Conservation (phyloP, 2,888 invertebrate species). For the Brenthis ino region DNA sequence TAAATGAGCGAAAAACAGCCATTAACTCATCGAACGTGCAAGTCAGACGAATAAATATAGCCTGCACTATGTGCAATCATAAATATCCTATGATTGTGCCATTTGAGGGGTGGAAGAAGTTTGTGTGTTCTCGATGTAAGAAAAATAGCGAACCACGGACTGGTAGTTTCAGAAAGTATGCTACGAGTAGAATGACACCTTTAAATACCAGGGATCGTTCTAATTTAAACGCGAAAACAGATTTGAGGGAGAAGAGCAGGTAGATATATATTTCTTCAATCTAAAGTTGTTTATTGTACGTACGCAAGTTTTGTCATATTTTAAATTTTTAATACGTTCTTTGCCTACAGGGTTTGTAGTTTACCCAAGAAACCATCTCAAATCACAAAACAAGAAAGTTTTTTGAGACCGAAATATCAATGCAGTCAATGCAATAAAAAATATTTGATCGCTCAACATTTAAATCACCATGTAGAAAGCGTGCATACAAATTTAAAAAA, state of each 20-base stretch:
- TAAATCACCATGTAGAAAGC: slow-evolving; percentile 45
- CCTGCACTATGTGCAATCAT: slow-evolving; percentile 46
- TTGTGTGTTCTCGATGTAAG: slow-evolving; percentile 58
- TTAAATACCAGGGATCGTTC: slow-evolving; percentile 43
- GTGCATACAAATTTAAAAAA: slow-evolving; percentile 40
- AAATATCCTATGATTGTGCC: slow-evolving; percentile 51
- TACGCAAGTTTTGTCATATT: not conserved
- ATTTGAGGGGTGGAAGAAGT: slow-evolving; percentile 44
- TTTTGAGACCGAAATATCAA: slow-evolving; percentile 41
- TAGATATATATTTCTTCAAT: slow-evolving; percentile 20
- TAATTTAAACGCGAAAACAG: slow-evolving; percentile 44
- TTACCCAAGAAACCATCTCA: slow-evolving; percentile 40
- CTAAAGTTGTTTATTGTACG: not conserved
- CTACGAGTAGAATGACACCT: slow-evolving; percentile 39
- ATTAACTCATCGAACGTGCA: slow-evolving; percentile 33
- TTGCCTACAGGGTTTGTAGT: slow-evolving; percentile 40
- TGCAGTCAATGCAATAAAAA: slow-evolving; percentile 49
- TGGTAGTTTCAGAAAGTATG: slow-evolving; percentile 44
- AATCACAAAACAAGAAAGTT: slow-evolving; percentile 37
- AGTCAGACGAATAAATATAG: slow-evolving; percentile 43
- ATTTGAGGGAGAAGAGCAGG: slow-evolving; percentile 46
- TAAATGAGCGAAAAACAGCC: slow-evolving; percentile 29
- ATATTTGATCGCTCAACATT: slow-evolving; percentile 42
- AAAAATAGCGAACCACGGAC: slow-evolving; percentile 44
- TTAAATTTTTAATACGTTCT: not conserved